Evolutionary conservation across 1,140 invertebrate genomes (phyloP).

Genomic region (Oryctes rhinoceros): DNA sequence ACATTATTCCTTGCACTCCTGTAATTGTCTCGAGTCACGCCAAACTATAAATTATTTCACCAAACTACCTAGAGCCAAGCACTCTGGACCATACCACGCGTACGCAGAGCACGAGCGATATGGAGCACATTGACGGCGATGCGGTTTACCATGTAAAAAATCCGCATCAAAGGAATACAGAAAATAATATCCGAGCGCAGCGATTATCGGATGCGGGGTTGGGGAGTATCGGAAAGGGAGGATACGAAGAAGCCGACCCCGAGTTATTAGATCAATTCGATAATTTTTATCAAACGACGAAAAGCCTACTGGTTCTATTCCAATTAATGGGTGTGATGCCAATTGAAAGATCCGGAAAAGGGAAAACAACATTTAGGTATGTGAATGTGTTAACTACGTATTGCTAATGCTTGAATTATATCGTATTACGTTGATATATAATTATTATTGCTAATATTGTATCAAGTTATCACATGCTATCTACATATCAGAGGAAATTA

Average conservation of each 20-base stretch:
- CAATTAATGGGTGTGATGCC: constrained; percentile 79
- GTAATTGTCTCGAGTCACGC: background rate
- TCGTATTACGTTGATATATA: too few species aligned
- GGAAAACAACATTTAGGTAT: constrained; percentile 60
- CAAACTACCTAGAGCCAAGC: background rate
- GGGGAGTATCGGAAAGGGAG: constrained; percentile 23
- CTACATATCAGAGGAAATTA: too few species aligned
- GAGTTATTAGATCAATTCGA: constrained; percentile 67
- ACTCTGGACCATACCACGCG: background rate
- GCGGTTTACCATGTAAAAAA: constrained; percentile 33
- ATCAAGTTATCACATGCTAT: too few species aligned
- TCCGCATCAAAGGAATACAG: constrained; percentile 46
- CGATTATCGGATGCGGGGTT: constrained; percentile 41
- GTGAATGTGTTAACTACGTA: too few species aligned
- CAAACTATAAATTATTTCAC: constrained; percentile 34
- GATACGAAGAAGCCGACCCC: constrained; percentile 49
- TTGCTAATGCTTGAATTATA: too few species aligned
- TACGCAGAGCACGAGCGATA: background rate
- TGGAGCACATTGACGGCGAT: background rate
- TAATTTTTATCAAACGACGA: constrained; percentile 72
- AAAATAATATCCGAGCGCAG: constrained; percentile 15
- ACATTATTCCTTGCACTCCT: background rate
- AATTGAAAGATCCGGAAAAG: constrained; percentile 68
- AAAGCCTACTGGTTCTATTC: constrained; percentile 71
- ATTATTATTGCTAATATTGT: too few species aligned